phyloP scores from a whole-genome alignment of 2,888 invertebrate species.

The Heliconius cydno region DNA sequence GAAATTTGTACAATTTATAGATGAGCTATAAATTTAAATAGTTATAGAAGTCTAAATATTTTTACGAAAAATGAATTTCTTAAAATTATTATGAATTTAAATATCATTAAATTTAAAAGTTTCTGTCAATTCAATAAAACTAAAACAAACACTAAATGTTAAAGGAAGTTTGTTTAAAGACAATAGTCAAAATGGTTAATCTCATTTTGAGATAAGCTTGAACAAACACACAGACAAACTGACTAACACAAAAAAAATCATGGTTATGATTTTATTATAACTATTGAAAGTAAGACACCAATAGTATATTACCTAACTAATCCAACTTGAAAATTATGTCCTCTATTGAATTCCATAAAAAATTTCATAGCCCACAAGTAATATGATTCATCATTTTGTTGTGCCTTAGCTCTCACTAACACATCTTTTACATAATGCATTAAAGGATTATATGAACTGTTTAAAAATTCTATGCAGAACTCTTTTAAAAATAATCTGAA shows the following conservation, averaged over 20 bases:
- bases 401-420: conserved; percentile 86
- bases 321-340: conserved; percentile 93
- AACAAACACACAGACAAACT: too few species aligned
- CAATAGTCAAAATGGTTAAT: too few species aligned
- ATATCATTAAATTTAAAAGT: too few species aligned
- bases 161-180: neutral
- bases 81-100: too few species aligned
- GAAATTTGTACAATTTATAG: neutral
- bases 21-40: too few species aligned
- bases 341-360: conserved; percentile 98
- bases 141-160: neutral
- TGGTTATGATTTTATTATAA: neutral
- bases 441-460: conserved; percentile 95
- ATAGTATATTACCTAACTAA: conserved; percentile 88
- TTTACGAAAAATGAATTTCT: too few species aligned
- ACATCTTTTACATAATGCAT: conserved; percentile 94
- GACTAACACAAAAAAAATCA: too few species aligned
- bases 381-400: conserved; percentile 95
- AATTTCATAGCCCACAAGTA: conserved; percentile 97
- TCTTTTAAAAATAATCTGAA: conserved; percentile 93
- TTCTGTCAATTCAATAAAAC: too few species aligned
- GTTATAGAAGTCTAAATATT: too few species aligned
- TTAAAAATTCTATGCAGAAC: conserved; percentile 96
- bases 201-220: too few species aligned
- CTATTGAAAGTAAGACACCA: too few species aligned